Evolutionary conservation across 2,797 vertebrate genomes (phyloP).

Genomic region (Bradypus variegatus): DNA sequence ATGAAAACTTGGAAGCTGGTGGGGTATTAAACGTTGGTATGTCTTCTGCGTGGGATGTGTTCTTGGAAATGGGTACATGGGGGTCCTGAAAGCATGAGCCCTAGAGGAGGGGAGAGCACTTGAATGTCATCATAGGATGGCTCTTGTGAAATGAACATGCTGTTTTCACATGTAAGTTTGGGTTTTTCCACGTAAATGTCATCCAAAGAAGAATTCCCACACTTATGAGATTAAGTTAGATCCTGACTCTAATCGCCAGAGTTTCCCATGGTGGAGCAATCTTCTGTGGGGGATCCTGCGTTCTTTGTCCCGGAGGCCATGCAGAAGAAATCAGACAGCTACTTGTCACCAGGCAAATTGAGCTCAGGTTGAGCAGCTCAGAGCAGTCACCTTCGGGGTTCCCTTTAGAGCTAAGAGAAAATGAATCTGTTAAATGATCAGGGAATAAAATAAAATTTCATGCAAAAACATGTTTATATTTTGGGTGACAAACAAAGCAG

Average conservation of each 20-base stretch:
- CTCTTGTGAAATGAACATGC: not conserved
- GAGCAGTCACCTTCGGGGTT: not conserved
- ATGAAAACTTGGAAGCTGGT: rapidly evolving
- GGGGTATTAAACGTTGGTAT: rapidly evolving
- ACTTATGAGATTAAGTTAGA: rapidly evolving
- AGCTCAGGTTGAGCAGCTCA: not conserved
- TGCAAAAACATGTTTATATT: not conserved
- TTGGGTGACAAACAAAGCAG: not conserved
- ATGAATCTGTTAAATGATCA: not conserved
- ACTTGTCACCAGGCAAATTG: not conserved
- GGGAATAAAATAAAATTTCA: not conserved
- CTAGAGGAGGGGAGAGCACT: rapidly evolving
- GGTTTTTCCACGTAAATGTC: not conserved
- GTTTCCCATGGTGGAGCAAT: not conserved
- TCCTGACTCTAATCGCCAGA: not conserved
- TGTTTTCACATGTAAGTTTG: not conserved
- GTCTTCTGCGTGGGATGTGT: rapidly evolving
- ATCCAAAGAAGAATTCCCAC: not conserved
- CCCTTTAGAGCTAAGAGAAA: not conserved
- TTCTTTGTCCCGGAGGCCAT: rapidly evolving
- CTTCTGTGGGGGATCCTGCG: not conserved
- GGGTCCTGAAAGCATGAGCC: not conserved
- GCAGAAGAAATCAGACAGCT: rapidly evolving
- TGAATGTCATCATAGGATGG: rapidly evolving
- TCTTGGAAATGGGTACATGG: not conserved